Conservation (phyloP, 2,888 invertebrate genomes). For the Drosophila anceps region DNA sequence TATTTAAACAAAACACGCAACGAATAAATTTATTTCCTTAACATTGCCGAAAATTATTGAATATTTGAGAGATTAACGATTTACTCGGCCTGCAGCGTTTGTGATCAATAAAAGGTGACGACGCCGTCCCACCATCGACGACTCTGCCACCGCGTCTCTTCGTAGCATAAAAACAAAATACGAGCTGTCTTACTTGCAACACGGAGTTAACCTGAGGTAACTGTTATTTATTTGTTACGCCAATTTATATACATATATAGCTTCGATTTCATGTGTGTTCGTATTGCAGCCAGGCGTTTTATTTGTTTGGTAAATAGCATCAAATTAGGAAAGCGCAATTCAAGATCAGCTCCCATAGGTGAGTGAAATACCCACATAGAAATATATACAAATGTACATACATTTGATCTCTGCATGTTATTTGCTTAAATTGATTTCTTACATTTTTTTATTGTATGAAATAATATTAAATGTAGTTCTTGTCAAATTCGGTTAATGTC, state of each 20-base stretch:
- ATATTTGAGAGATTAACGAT: background rate
- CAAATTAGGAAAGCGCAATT: constrained; percentile 28
- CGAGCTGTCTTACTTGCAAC: constrained; percentile 23
- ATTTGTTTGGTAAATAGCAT: constrained; percentile 52
- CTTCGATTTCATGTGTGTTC: constrained; percentile 19
- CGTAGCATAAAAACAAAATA: constrained; percentile 40
- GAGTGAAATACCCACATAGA: constrained; percentile 25
- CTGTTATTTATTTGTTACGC: constrained; percentile 13
- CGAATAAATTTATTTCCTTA: constrained; percentile 18
- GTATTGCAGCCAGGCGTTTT: constrained; percentile 26
- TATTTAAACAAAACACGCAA: constrained; percentile 12
- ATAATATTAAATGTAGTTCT: constrained; percentile 18
- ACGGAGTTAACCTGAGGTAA: constrained; percentile 21
- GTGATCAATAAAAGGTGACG: constrained; percentile 47
- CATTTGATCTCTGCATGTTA: constrained; percentile 24
- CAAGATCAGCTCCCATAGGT: constrained; percentile 42
- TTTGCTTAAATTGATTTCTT: constrained; percentile 22
- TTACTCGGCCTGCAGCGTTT: constrained; percentile 13
- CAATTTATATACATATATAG: constrained; percentile 20
- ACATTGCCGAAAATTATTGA: background rate
- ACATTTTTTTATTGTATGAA: constrained; percentile 1
- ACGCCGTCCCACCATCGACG: constrained; percentile 67
- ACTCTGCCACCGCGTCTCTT: constrained; percentile 61
- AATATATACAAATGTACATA: constrained; percentile 10
- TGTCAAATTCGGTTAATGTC: constrained; percentile 7